These are phyloP conservation scores for Dasypolia templi DNA, from an alignment of 2,888 invertebrate species.

Conservation along the genomic window DNA sequence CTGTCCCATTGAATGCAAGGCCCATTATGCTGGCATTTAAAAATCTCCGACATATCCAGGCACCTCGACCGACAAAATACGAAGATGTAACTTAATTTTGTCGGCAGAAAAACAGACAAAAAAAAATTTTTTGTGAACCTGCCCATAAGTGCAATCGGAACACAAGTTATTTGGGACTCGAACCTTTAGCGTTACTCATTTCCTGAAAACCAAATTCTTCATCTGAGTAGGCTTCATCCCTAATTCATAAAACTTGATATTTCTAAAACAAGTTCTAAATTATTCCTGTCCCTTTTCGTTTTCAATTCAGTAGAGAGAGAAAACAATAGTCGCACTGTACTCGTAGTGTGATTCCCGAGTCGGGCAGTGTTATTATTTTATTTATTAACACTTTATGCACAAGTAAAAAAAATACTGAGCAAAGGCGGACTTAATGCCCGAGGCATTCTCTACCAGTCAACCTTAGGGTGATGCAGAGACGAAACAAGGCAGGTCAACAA, in stretches of 20 bases:
- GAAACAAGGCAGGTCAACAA: no score
- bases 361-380: not conserved
- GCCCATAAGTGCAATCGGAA: conserved; percentile 18
- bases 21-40: no score
- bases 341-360: not conserved
- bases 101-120: not conserved
- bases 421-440: no score
- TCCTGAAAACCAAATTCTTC: conserved; percentile 52
- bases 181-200: conserved; percentile 29
- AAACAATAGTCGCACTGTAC: not conserved
- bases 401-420: no score
- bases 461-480: no score
- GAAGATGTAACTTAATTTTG: not conserved
- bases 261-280: conserved; percentile 17
- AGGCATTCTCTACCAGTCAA: no score
- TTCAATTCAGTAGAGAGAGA: conserved; percentile 20
- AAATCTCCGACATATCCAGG: not conserved
- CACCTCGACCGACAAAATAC: not conserved
- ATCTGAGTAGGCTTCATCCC: not conserved
- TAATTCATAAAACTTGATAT: conserved; percentile 24
- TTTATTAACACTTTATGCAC: no score
- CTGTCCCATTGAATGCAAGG: no score
- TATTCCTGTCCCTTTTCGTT: conserved; percentile 7
- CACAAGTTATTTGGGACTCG: conserved; percentile 8
- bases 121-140: not conserved